A percentile compares a stretch with the other conserved stretches of the same genome.
phyloP scores from a whole-genome alignment of 2,113 vertebrate genomes.

The Telmatochromis bifrenatus region DNA sequence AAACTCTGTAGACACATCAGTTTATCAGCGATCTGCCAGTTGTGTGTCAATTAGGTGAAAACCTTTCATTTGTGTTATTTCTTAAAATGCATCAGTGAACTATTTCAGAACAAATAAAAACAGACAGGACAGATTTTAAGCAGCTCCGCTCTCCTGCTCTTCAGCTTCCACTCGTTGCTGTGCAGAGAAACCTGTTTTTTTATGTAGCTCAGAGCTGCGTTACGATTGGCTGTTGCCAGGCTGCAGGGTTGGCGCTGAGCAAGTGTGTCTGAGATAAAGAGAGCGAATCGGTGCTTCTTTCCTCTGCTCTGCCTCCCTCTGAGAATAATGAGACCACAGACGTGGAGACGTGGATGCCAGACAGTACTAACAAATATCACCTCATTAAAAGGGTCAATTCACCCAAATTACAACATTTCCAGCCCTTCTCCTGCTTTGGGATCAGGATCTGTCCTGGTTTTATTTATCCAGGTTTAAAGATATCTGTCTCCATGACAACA shows the following conservation, averaged over 20 bases:
- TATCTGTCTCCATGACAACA: background rate
- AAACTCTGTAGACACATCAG: background rate
- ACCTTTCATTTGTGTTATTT: background rate
- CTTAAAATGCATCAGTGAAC: background rate
- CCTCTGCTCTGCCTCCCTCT: background rate
- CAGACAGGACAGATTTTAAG: fast-evolving
- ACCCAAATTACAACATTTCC: background rate
- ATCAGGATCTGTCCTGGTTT: background rate
- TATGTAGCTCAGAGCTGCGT: background rate
- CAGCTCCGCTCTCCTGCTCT: background rate
- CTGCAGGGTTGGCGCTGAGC: conserved; percentile 7
- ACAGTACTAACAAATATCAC: background rate
- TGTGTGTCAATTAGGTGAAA: background rate
- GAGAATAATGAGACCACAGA: conserved; percentile 13
- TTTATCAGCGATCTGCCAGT: background rate
- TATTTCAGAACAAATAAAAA: fast-evolving
- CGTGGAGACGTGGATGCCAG: background rate
- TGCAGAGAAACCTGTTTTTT: conserved; percentile 17
- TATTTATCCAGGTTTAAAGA: background rate
- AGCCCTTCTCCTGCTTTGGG: background rate
- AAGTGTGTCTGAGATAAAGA: background rate
- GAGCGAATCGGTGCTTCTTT: background rate
- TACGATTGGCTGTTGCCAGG: conserved; percentile 51
- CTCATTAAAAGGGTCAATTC: background rate
- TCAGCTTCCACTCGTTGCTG: conserved; percentile 26